These are phyloP conservation scores for Eupeodes corollae DNA, from an alignment of 1,140 invertebrate species.

Conservation along the genomic window DNA sequence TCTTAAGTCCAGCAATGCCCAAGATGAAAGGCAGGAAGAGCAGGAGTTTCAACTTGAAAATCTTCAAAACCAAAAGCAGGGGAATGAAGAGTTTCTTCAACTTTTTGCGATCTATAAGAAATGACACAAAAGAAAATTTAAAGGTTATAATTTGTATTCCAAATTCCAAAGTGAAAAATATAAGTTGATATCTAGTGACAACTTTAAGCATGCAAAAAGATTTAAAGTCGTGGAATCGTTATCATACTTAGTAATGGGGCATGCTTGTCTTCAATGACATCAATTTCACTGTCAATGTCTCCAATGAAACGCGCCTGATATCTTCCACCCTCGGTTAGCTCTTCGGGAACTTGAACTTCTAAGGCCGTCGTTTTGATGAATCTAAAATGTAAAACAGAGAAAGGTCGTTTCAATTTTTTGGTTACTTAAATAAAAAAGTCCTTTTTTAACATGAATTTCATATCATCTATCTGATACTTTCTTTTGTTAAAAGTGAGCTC, in stretches of 20 bases:
- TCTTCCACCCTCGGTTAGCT: slow-evolving; percentile 54
- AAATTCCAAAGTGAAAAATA: neutral
- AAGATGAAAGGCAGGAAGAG: slow-evolving; percentile 69
- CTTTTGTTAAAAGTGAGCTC: too few relatives aligned
- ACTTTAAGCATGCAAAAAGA: neutral
- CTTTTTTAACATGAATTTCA: too few relatives aligned
- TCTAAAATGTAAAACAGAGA: slow-evolving; percentile 29
- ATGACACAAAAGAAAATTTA: neutral
- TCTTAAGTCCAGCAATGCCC: slow-evolving; percentile 71
- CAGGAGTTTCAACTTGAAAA: slow-evolving; percentile 72
- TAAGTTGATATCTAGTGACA: neutral
- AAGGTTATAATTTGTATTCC: neutral
- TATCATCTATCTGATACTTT: too few relatives aligned
- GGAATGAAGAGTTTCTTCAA: slow-evolving; percentile 73
- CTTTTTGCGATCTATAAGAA: slow-evolving; percentile 57
- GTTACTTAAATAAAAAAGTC: neutral
- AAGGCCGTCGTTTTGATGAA: slow-evolving; percentile 65
- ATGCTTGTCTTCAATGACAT: slow-evolving; percentile 66
- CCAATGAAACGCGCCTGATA: slow-evolving; percentile 62
- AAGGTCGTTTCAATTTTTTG: neutral
- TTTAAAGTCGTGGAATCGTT: too few relatives aligned
- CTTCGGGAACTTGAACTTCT: slow-evolving; percentile 56
- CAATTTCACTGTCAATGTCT: slow-evolving; percentile 69
- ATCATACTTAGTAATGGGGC: slow-evolving; percentile 65
- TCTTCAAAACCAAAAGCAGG: slow-evolving; percentile 63